These are phyloP conservation scores for Lamellibrachia satsuma DNA, from an alignment of 2,888 invertebrate species.

Conservation along the genomic window DNA sequence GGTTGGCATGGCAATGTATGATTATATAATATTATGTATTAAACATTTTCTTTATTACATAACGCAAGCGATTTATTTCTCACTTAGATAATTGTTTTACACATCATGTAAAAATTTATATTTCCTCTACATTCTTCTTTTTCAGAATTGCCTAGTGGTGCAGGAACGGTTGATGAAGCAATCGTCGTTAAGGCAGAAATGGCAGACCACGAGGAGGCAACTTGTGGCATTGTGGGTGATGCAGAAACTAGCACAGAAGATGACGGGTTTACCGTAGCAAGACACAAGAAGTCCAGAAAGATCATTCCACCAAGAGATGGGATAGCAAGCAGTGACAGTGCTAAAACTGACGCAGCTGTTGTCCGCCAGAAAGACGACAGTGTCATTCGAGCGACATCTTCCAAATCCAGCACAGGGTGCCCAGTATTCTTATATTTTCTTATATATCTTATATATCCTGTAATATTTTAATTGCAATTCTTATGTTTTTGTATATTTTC, in stretches of 20 bases:
- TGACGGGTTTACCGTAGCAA: neutral
- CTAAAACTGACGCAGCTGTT: neutral
- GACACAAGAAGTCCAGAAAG: neutral
- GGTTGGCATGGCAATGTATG: no score
- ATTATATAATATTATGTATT: no score
- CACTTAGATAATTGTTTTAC: neutral
- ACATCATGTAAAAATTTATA: neutral
- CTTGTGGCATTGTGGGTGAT: neutral
- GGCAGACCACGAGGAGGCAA: neutral
- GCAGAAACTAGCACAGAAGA: neutral
- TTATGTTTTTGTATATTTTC: no score
- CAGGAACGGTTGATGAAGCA: neutral
- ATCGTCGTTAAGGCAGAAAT: neutral
- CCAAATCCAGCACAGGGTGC: neutral
- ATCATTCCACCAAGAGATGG: neutral
- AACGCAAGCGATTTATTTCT: neutral
- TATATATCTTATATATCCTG: no score
- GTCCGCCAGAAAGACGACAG: neutral
- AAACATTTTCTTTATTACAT: no score
- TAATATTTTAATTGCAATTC: no score
- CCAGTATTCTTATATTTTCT: no score
- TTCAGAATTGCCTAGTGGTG: slow-evolving; percentile 1
- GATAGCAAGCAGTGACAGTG: neutral
- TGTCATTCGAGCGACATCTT: neutral
- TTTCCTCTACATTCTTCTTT: neutral